phyloP scores from a whole-genome alignment of 1,140 invertebrate genomes.

The Caligus rogercresseyi region DNA sequence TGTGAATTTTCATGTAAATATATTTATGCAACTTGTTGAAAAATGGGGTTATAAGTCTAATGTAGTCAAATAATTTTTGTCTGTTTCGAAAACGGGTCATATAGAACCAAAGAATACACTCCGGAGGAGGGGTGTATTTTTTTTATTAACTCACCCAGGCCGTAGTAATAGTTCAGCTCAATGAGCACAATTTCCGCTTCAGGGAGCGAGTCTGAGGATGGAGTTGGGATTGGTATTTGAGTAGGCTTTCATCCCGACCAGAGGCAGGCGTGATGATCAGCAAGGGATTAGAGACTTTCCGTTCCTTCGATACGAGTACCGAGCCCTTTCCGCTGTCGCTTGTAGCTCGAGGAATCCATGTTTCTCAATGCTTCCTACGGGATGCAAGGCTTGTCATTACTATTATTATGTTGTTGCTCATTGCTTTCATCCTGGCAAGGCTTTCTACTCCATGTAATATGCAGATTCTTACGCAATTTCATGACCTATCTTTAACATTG shows the following conservation, averaged over 20 bases:
- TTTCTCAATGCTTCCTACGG: not conserved
- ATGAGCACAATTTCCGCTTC: not conserved
- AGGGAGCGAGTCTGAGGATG: not conserved
- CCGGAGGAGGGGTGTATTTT: no score
- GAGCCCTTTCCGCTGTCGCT: not conserved
- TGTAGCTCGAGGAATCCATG: not conserved
- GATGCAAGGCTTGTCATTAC: not conserved
- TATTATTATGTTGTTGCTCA: no score
- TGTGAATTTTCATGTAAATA: no score
- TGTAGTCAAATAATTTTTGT: no score
- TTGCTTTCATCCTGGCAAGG: not conserved
- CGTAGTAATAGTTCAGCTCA: constrained; percentile 16
- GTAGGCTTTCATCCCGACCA: not conserved
- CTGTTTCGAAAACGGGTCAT: no score
- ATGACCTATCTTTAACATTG: not conserved
- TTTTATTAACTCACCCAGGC: not conserved
- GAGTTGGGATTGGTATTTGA: constrained; percentile 5
- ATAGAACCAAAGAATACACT: no score
- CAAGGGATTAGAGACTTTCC: not conserved
- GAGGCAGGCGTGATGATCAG: not conserved
- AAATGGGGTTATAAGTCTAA: no score
- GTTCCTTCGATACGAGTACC: not conserved
- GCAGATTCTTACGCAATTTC: not conserved
- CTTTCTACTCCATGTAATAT: not conserved
- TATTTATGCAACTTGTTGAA: no score